phyloP scores from a whole-genome alignment of 2,888 invertebrate species.

The Eueremaeus valkanovi region DNA sequence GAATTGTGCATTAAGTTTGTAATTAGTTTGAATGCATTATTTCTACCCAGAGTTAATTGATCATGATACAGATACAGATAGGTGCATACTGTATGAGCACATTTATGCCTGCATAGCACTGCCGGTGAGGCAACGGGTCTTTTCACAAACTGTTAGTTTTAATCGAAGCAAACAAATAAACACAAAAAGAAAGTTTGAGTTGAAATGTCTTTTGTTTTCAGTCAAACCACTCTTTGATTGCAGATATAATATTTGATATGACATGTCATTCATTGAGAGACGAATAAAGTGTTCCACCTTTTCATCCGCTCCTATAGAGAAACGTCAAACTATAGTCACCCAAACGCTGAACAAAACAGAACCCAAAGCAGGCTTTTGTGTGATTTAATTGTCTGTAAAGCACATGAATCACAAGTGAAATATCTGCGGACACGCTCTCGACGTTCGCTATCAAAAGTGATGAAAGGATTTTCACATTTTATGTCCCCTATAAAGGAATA shows the following conservation, averaged over 20 bases:
- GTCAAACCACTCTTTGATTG: neutral
- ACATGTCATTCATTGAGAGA: neutral
- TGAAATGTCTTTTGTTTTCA: neutral
- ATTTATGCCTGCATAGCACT: no score
- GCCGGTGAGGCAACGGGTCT: neutral
- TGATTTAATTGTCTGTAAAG: neutral
- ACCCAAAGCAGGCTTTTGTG: no score
- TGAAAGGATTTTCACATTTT: neutral
- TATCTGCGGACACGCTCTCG: neutral
- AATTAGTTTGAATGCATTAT: no score
- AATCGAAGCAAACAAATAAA: neutral
- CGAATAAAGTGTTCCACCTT: neutral
- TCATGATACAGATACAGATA: no score
- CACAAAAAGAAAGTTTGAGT: neutral
- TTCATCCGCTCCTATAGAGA: neutral
- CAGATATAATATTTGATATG: neutral
- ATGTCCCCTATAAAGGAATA: neutral
- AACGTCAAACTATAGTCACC: neutral
- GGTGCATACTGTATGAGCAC: no score
- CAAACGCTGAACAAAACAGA: neutral
- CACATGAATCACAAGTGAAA: neutral
- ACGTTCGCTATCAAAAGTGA: constrained; percentile 3
- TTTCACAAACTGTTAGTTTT: neutral
- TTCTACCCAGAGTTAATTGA: no score
- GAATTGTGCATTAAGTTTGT: no score